Conservation (phyloP, 1,140 invertebrate genomes). For the Scaptomyza montana region DNA sequence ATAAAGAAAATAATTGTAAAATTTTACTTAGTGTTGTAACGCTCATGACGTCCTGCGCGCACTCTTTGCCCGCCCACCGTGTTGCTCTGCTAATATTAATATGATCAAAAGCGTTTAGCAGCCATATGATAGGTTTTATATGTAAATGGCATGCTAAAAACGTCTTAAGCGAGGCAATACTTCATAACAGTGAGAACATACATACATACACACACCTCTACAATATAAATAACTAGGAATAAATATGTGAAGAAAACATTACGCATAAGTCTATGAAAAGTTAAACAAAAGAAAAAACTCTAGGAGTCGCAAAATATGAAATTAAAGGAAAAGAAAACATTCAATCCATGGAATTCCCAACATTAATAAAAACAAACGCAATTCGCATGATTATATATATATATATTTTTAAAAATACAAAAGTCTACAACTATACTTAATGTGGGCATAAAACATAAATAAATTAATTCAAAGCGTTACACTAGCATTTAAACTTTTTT, state of each 20-base stretch:
- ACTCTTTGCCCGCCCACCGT: slow-evolving; percentile 57
- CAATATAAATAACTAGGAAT: slow-evolving; percentile 66
- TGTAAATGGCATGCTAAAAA: slow-evolving; percentile 52
- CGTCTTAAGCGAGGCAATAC: slow-evolving; percentile 39
- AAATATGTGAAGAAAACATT: slow-evolving; percentile 71
- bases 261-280: slow-evolving; percentile 71
- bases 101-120: slow-evolving; percentile 44
- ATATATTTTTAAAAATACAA: slow-evolving; percentile 44
- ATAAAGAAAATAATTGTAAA: slow-evolving; percentile 74
- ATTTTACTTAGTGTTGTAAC: slow-evolving; percentile 79
- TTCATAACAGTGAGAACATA: slow-evolving; percentile 41
- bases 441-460: slow-evolving; percentile 71
- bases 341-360: slow-evolving; percentile 76
- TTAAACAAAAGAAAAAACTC: slow-evolving; percentile 49
- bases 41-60: slow-evolving; percentile 76
- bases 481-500: slow-evolving; percentile 57
- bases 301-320: slow-evolving; percentile 56
- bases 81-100: slow-evolving; percentile 47
- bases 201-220: slow-evolving; percentile 57
- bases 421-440: slow-evolving; percentile 58
- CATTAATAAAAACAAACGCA: slow-evolving; percentile 50
- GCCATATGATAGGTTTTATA: slow-evolving; percentile 44
- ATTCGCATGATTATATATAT: slow-evolving; percentile 61
- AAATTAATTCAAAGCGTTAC: slow-evolving; percentile 58
- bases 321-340: slow-evolving; percentile 52